phyloP scores from a whole-genome alignment of 2,797 vertebrate genomes.

The Sebastes taczanowskii region DNA sequence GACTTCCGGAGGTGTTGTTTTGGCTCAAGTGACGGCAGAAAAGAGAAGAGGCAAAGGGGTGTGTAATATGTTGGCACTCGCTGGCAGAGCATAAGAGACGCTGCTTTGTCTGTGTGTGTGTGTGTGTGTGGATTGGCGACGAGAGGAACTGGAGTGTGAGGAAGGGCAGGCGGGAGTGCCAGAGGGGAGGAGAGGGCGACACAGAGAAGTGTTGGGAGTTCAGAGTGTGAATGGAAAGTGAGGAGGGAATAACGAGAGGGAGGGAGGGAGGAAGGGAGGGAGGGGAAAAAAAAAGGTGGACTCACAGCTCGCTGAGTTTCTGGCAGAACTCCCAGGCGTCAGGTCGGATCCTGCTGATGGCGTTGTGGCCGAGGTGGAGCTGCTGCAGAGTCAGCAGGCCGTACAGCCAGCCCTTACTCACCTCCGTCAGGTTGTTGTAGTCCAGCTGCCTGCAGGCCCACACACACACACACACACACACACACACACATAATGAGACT shows the following conservation, averaged over 20 bases:
- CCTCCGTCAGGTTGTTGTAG: conserved; percentile 96
- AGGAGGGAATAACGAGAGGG: conserved; percentile 27
- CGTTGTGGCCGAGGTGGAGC: conserved; percentile 94
- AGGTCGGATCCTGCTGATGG: conserved; percentile 91
- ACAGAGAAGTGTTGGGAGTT: conserved; percentile 66
- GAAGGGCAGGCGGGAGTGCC: conserved; percentile 53
- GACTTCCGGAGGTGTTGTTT: conserved; percentile 17
- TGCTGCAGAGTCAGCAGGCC: conserved; percentile 93
- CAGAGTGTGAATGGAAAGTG: conserved; percentile 64
- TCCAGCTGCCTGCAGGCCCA: conserved; percentile 89
- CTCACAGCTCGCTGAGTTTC: conserved; percentile 96
- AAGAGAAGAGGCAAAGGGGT: conserved; percentile 65
- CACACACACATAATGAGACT: conserved; percentile 28
- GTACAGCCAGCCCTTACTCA: conserved; percentile 98
- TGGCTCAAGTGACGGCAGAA: conserved; percentile 31
- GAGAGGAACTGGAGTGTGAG: conserved; percentile 57
- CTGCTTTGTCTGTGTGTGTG: conserved; percentile 52
- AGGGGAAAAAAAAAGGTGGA: conserved; percentile 47
- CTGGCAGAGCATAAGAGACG: conserved; percentile 51
- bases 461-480: conserved; percentile 46
- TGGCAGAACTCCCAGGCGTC: conserved; percentile 99
- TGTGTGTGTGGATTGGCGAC: conserved; percentile 14
- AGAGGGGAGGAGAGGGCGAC: conserved; percentile 54
- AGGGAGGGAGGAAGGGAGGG: too few species aligned
- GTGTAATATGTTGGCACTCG: conserved; percentile 75